Evolutionary conservation across 92 coral and sea anemone species (phyloP).

Genomic region (Montipora capitata): DNA sequence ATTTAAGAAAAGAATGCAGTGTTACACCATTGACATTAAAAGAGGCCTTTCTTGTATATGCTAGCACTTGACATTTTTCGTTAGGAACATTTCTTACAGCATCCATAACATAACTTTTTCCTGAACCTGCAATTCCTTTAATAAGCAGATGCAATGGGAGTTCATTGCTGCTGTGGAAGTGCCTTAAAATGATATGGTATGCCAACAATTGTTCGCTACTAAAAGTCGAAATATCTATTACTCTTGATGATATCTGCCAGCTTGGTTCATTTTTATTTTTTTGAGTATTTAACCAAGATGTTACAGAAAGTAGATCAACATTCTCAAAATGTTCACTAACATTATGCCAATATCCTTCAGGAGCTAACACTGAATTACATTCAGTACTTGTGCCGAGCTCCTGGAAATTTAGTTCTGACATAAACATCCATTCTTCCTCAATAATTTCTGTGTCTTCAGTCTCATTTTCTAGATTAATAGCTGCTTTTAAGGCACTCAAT

Average conservation of each 20-base stretch:
- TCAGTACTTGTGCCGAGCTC: conserved; percentile 54
- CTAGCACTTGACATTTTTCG: conserved; percentile 65
- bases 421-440: too few relatives aligned
- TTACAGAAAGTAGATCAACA: too few relatives aligned
- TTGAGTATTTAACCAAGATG: too few relatives aligned
- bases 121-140: neutral
- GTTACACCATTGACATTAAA: conserved; percentile 1
- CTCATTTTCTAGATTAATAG: neutral
- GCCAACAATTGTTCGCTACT: conserved; percentile 62
- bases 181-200: conserved; percentile 56
- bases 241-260: conserved; percentile 56
- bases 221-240: conserved; percentile 60
- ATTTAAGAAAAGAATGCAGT: too few relatives aligned
- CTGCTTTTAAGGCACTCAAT: conserved; percentile 16
- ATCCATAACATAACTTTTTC: conserved; percentile 11
- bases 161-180: conserved; percentile 35
- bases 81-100: conserved; percentile 51
- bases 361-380: conserved; percentile 53
- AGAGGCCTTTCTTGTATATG: conserved; percentile 47
- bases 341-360: too few relatives aligned
- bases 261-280: too few relatives aligned
- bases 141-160: neutral
- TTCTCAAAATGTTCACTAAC: too few relatives aligned
- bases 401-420: conserved; percentile 48
- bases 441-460: too few relatives aligned